These are phyloP conservation scores for Zaprionus lineosus DNA, from an alignment of 2,888 invertebrate genomes.

Conservation along the genomic window DNA sequence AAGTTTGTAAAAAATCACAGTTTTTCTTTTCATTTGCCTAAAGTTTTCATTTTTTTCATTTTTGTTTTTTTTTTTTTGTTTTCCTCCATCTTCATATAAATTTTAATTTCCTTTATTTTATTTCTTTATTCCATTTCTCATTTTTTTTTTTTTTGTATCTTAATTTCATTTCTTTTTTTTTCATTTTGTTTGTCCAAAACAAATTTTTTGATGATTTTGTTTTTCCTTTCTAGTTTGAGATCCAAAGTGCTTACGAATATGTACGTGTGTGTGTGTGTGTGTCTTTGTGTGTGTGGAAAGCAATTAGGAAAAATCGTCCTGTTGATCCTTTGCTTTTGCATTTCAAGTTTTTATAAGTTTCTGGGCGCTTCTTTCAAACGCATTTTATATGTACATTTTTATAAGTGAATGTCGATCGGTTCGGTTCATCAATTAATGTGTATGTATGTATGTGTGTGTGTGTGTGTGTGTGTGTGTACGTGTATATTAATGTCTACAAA, in stretches of 20 bases:
- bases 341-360: no score
- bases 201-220: no score
- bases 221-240: constrained; percentile 34
- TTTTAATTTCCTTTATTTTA: constrained; percentile 8
- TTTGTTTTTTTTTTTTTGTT: constrained; percentile 8
- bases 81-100: constrained; percentile 5
- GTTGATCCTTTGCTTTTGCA: no score
- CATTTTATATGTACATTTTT: neutral
- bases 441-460: constrained; percentile 9
- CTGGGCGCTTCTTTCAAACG: no score
- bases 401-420: neutral
- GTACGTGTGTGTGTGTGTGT: constrained; percentile 14
- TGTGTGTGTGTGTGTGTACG: neutral
- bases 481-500: neutral
- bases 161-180: constrained; percentile 32
- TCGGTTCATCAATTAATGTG: neutral
- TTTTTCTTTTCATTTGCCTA: constrained; percentile 79
- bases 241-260: constrained; percentile 45
- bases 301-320: no score
- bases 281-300: constrained; percentile 2
- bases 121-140: constrained; percentile 12
- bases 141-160: constrained; percentile 55
- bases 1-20: constrained; percentile 80
- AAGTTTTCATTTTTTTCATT: constrained; percentile 46
- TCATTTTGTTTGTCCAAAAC: constrained; percentile 57